A percentile compares a stretch with the other conserved stretches of the same genome.
Evolutionary conservation across 2,888 invertebrate genomes (phyloP).

Genomic region (Aphrophora alni): DNA sequence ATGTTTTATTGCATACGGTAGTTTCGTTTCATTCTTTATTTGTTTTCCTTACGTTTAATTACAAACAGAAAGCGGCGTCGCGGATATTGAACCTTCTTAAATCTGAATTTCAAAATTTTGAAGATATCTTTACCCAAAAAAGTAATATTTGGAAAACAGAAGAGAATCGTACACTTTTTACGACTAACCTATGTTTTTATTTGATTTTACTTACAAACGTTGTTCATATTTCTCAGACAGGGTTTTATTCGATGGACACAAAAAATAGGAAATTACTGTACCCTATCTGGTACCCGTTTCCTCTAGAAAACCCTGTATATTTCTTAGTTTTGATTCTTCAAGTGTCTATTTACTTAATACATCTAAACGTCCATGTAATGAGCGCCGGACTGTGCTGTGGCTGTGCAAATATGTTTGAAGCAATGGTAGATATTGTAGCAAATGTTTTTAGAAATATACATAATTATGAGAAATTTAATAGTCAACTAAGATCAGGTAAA

Average conservation of each 20-base stretch:
- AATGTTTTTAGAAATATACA: background rate
- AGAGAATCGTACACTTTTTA: background rate
- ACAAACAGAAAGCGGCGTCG: background rate
- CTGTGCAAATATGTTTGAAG: background rate
- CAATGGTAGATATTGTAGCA: background rate
- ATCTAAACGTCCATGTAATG: background rate
- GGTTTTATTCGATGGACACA: background rate
- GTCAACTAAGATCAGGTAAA: background rate
- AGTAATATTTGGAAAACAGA: background rate
- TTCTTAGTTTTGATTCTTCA: background rate
- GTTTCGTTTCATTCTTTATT: background rate
- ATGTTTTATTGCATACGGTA: background rate
- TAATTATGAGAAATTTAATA: background rate
- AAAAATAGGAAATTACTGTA: background rate
- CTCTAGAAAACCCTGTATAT: background rate
- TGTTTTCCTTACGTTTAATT: background rate
- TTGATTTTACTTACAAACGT: background rate
- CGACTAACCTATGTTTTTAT: background rate
- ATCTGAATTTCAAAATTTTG: background rate
- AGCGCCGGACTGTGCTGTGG: background rate
- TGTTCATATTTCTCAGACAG: background rate
- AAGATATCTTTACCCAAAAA: background rate
- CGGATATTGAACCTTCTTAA: background rate
- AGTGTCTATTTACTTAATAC: background rate
- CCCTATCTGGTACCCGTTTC: background rate